Conservation (phyloP, 2,113 vertebrate species). For the Labrus mixtus region DNA sequence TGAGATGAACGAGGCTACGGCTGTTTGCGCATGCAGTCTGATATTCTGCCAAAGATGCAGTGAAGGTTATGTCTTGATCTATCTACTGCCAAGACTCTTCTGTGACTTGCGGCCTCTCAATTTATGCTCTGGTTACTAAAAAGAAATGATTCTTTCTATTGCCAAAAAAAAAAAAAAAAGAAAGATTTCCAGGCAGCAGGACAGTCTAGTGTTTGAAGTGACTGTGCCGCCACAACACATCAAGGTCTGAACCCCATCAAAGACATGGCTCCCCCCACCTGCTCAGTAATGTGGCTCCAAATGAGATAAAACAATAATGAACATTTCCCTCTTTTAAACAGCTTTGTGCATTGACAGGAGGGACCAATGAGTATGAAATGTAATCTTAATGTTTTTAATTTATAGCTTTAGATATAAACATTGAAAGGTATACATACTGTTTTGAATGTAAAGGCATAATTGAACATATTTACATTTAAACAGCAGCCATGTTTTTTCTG, state of each 20-base stretch:
- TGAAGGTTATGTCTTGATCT: slow-evolving; percentile 67
- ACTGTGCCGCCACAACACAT: slow-evolving; percentile 25
- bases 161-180: slow-evolving; percentile 19
- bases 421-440: background rate
- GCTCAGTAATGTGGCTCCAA: slow-evolving; percentile 37
- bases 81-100: slow-evolving; percentile 56
- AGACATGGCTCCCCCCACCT: slow-evolving; percentile 33
- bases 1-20: slow-evolving; percentile 62
- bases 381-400: slow-evolving; percentile 10
- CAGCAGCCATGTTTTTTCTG: background rate
- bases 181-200: slow-evolving; percentile 31
- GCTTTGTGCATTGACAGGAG: background rate
- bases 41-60: slow-evolving; percentile 58
- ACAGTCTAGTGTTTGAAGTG: background rate
- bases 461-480: slow-evolving; percentile 19
- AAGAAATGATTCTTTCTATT: slow-evolving; percentile 14
- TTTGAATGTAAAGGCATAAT: slow-evolving; percentile 10
- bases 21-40: slow-evolving; percentile 48
- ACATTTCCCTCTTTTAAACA: slow-evolving; percentile 9
- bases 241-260: slow-evolving; percentile 36
- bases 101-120: slow-evolving; percentile 22
- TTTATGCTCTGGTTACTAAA: slow-evolving; percentile 41
- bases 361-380: background rate
- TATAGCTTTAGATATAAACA: slow-evolving; percentile 7
- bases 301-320: slow-evolving; percentile 31